Percentiles rank a stretch among this genome's conserved stretches.
phyloP scores from a whole-genome alignment of 2,888 invertebrate species.

The Pandemis corylana region DNA sequence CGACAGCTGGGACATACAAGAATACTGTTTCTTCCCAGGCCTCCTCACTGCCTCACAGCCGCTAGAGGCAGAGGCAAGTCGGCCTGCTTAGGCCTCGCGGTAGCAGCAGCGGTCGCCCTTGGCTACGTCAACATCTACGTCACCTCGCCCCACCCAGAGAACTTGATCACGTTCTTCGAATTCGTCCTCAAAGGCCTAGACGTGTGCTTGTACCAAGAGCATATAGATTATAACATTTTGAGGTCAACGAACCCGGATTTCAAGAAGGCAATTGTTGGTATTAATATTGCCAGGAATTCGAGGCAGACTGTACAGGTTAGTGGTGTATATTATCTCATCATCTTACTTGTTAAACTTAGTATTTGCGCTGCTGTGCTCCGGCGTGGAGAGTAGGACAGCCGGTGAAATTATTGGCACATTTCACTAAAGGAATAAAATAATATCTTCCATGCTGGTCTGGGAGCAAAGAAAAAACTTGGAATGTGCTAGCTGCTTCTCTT shows the following conservation, averaged over 20 bases:
- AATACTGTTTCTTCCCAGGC: conserved; percentile 71
- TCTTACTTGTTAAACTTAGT: too few relatives aligned
- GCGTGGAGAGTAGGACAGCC: too few relatives aligned
- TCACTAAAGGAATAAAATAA: too few relatives aligned
- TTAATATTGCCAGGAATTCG: conserved; percentile 95
- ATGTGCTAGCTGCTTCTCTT: too few relatives aligned
- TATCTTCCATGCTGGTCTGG: too few relatives aligned
- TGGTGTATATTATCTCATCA: background rate
- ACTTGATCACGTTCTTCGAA: conserved; percentile 98
- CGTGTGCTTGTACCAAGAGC: conserved; percentile 97
- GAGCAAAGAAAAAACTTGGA: too few relatives aligned
- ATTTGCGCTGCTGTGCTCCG: too few relatives aligned
- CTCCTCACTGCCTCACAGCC: conserved; percentile 97
- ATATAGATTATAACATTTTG: conserved; percentile 96
- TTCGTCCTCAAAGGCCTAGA: conserved; percentile 98
- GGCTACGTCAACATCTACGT: conserved; percentile 98
- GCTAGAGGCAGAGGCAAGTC: conserved; percentile 99
- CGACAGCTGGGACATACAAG: too few relatives aligned
- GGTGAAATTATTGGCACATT: too few relatives aligned
- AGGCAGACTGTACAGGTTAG: conserved; percentile 95
- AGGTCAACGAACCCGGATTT: conserved; percentile 98
- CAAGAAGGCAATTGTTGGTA: conserved; percentile 97
- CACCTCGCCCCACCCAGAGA: conserved; percentile 99
- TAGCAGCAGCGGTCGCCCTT: conserved; percentile 93
- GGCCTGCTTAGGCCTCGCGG: conserved; percentile 96